Base-by-base conservation (phyloP, 1,140 invertebrate genomes). In the Procambarus clarkii region DNA sequence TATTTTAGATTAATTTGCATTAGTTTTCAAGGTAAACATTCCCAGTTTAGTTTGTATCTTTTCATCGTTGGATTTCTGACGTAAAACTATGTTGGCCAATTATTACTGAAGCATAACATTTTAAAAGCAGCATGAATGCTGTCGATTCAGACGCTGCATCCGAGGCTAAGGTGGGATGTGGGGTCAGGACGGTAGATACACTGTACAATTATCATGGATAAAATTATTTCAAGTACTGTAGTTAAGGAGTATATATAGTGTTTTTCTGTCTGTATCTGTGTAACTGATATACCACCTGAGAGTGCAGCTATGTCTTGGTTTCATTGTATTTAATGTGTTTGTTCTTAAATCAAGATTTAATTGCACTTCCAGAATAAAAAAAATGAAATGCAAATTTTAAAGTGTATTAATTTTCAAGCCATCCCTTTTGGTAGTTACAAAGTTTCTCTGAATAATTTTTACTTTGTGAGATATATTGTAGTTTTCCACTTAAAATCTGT, bases 341-440 rank as follows among this genome's bases (percentile, higher is more conserved):
- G 69, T 24, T 34, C 18, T 8, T 24, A 7, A 74, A 34, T 8
- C 69, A 24, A 74, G 69, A 74, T 74, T 74, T 74, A 74, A 74
- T 74, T 74, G 69, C 69, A 74, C 69, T 74, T 74, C 34, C 69
- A 74, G 69, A 74, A 74, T 74, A 74, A 74, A 74, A 24, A n/a
- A n/a, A 74, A 3, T 2, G 24, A 11, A 11, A 74, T 24, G 21
- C n/a, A 74, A 34, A 74, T 11, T 18, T 64, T 15, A 58, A 64
- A 3, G 60, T 34, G 69, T 24, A 5, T 24, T 74, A 24, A 74
- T 24, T 24, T 74, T 3, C 24, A 34, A 24, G n/a, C 4, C 4
- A 74, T 74, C 69, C 69, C 34, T n/a, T 24, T 0, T 64, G 18
- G 60, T 64, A 64, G 60, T 8, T 64, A 64, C 18, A n/a, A n/a